phyloP scores from a whole-genome alignment of 2,113 vertebrate species.

The Esox niger region DNA sequence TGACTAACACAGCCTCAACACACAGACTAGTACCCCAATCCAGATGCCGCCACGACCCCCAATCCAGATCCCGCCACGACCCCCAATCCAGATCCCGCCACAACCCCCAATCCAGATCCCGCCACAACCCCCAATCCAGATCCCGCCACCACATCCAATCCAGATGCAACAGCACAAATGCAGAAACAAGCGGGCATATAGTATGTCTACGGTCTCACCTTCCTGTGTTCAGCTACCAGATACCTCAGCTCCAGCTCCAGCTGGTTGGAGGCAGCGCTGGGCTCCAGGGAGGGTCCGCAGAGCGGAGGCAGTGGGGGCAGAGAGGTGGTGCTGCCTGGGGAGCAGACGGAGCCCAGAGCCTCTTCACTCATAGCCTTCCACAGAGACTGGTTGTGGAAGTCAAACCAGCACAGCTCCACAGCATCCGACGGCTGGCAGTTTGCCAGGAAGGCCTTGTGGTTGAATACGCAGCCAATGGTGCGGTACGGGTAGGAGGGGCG shows the following conservation, averaged over 20 bases:
- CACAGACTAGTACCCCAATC: neutral
- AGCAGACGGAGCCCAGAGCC: constrained; percentile 89
- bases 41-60: neutral
- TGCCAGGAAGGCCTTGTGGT: constrained; percentile 87
- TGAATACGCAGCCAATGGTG: constrained; percentile 93
- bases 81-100: no score
- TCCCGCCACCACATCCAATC: no score
- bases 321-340: constrained; percentile 76
- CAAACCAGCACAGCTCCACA: constrained; percentile 87
- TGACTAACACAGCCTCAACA: neutral
- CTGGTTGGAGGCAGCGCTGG: constrained; percentile 83
- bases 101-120: no score
- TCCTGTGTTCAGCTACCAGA: constrained; percentile 88
- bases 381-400: constrained; percentile 85
- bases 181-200: no score
- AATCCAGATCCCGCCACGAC: no score
- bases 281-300: constrained; percentile 78
- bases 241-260: constrained; percentile 88
- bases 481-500: constrained; percentile 84
- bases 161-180: no score
- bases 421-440: constrained; percentile 92
- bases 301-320: constrained; percentile 85
- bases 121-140: no score
- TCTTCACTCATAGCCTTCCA: constrained; percentile 98
- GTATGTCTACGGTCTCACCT: constrained; percentile 72